These are phyloP conservation scores for Pelvicachromis taeniatus DNA, from an alignment of 2,113 vertebrate genomes.

Conservation along the genomic window DNA sequence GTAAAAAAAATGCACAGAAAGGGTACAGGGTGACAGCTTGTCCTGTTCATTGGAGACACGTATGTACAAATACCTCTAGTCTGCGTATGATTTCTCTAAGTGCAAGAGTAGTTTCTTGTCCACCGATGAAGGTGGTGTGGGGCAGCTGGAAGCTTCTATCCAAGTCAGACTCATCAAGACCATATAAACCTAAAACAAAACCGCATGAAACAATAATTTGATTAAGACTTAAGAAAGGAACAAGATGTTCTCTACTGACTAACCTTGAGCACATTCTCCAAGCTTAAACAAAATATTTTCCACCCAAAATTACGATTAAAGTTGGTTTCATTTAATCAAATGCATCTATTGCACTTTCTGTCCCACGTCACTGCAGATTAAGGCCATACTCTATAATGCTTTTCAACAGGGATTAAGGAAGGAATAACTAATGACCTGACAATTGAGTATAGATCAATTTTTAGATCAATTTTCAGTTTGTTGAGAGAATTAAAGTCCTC, in stretches of 20 bases:
- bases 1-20: neutral
- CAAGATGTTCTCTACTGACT: neutral
- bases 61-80: conserved; percentile 77
- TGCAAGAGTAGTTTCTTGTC: conserved; percentile 80
- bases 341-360: neutral
- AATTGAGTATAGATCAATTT: neutral
- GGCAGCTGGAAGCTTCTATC: conserved; percentile 89
- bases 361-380: neutral
- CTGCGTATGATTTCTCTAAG: conserved; percentile 88
- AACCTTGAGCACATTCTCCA: neutral
- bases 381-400: neutral
- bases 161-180: conserved; percentile 84
- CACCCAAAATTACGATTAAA: neutral
- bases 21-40: neutral
- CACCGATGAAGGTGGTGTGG: conserved; percentile 88
- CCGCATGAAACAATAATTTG: neutral
- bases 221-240: neutral
- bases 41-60: neutral
- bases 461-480: neutral
- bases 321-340: neutral
- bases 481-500: neutral
- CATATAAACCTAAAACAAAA: conserved; percentile 79
- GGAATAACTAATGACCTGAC: neutral
- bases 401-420: neutral
- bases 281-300: neutral